phyloP scores from a whole-genome alignment of 2,888 invertebrate species.

The Dynastes hyllus region DNA sequence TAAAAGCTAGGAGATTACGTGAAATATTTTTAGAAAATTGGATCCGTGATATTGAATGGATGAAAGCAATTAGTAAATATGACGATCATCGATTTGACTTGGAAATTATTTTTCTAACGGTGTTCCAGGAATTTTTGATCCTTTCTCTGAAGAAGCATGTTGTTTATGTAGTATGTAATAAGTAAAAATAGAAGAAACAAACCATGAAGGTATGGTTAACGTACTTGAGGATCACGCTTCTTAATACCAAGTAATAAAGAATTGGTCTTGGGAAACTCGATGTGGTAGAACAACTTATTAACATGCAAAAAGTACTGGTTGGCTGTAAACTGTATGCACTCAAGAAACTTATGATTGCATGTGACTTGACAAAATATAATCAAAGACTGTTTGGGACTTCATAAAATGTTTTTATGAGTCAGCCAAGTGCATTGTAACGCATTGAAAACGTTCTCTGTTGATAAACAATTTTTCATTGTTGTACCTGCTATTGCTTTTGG shows the following conservation, averaged over 20 bases:
- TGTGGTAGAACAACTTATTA: neutral
- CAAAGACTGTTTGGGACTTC: neutral
- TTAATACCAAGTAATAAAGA: neutral
- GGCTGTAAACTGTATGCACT: neutral
- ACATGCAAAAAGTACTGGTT: neutral
- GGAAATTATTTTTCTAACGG: too few species aligned
- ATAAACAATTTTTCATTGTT: too few species aligned
- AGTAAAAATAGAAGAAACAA: neutral
- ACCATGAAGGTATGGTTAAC: neutral
- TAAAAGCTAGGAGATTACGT: neutral
- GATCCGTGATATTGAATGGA: too few species aligned
- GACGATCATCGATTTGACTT: too few species aligned
- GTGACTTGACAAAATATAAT: neutral
- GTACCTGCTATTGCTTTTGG: neutral
- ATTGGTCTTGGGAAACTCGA: neutral
- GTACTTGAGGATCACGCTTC: neutral
- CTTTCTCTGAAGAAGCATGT: too few species aligned
- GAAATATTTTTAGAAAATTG: constrained; percentile 4
- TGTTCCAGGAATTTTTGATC: too few species aligned
- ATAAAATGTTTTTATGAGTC: neutral
- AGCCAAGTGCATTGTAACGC: too few species aligned
- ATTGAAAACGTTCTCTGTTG: too few species aligned
- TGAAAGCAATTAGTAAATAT: too few species aligned
- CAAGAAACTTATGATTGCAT: neutral
- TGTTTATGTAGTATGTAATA: too few species aligned